These are phyloP conservation scores for Trialeurodes vaporariorum DNA, from an alignment of 1,140 invertebrate genomes.

Conservation along the genomic window DNA sequence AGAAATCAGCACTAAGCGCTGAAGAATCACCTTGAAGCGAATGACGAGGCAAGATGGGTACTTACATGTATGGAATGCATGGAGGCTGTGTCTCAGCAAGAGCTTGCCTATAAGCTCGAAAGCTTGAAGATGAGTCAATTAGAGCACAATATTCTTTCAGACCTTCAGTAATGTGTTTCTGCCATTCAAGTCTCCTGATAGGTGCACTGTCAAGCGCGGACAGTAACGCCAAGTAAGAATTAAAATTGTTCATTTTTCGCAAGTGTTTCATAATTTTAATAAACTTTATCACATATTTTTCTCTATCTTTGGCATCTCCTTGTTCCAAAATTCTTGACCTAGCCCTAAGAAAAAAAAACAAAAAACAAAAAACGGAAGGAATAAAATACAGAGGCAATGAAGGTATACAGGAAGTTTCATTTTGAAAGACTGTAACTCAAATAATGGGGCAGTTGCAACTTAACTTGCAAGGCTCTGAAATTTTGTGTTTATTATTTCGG, in stretches of 20 bases:
- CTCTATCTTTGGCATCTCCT: conserved; percentile 82
- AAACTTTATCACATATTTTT: conserved; percentile 91
- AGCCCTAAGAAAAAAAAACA: conserved; percentile 43
- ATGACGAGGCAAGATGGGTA: conserved; percentile 21
- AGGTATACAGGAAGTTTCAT: too few species aligned
- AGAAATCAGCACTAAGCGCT: too few species aligned
- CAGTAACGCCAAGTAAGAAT: conserved; percentile 91
- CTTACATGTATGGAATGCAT: conserved; percentile 97
- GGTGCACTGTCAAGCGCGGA: conserved; percentile 95
- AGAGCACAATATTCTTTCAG: conserved; percentile 87
- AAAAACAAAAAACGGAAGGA: not conserved
- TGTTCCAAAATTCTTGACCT: conserved; percentile 64
- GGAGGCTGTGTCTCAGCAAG: conserved; percentile 89
- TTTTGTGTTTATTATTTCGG: too few species aligned
- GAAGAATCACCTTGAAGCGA: too few species aligned
- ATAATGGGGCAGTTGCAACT: too few species aligned
- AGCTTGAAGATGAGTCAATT: conserved; percentile 92
- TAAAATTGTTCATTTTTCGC: conserved; percentile 95
- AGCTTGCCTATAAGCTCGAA: conserved; percentile 86
- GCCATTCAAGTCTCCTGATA: conserved; percentile 88
- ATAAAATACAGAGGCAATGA: not conserved
- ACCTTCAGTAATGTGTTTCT: conserved; percentile 81
- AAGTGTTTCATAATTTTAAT: conserved; percentile 98
- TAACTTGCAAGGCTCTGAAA: too few species aligned
- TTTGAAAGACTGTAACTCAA: too few species aligned